Evolutionary conservation across 2,888 invertebrate species (phyloP).

Genomic region (Empis livida): DNA sequence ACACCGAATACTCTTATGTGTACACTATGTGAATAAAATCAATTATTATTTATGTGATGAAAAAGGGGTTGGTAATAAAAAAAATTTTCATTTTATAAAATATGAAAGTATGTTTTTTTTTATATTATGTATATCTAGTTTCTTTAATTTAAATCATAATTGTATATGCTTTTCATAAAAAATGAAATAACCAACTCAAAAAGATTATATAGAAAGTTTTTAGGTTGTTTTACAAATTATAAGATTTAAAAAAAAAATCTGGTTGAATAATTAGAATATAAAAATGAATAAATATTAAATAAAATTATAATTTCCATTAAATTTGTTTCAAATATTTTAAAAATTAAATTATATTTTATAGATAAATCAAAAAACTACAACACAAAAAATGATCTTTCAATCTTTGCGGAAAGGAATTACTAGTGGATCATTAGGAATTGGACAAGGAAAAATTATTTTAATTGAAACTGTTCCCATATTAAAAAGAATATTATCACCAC

Average conservation of each 20-base stretch:
- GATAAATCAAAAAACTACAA: constrained; percentile 42
- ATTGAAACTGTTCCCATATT: constrained; percentile 61
- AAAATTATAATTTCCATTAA: too few species aligned
- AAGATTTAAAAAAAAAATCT: too few species aligned
- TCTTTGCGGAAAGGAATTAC: constrained; percentile 52
- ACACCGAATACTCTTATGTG: too few species aligned
- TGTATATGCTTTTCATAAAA: not conserved
- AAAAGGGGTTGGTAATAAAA: too few species aligned
- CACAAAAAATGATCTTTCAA: constrained; percentile 41
- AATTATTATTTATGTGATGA: too few species aligned
- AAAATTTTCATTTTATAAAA: too few species aligned
- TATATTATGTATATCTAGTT: not conserved
- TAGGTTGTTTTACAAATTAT: too few species aligned
- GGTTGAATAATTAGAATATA: too few species aligned
- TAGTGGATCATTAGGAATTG: constrained; percentile 27
- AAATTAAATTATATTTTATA: constrained; percentile 22
- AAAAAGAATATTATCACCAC: constrained; percentile 57
- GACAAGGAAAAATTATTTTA: constrained; percentile 38
- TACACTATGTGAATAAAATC: too few species aligned
- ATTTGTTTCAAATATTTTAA: not conserved
- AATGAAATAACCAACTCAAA: too few species aligned
- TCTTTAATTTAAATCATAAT: not conserved
- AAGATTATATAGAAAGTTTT: too few species aligned
- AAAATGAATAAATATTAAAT: too few species aligned
- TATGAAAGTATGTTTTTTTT: not conserved